Base-by-base conservation (phyloP, 2,797 vertebrate species). In the Channa striata region DNA sequence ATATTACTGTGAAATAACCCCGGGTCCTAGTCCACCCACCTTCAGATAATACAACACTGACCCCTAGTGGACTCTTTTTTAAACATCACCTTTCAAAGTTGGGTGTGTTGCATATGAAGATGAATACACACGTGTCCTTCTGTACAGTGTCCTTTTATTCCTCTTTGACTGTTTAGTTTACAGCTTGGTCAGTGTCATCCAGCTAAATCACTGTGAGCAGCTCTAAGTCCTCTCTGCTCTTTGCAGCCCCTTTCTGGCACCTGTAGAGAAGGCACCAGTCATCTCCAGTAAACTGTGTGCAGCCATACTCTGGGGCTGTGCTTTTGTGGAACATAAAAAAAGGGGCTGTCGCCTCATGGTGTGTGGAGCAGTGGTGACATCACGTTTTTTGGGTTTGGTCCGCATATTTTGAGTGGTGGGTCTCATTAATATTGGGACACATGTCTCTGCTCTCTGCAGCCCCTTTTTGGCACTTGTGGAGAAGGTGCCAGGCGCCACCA, bases 191-290 rank as follows among this genome's bases (percentile, higher is more conserved):
- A 0, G 37, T 20, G 0, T 60, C 82, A 21, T 93, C 91, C 65
- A 88, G 64, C 69, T 94, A 89, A 30, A 80, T 90, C 44, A 77
- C 78, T 0, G 94, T 94, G 72, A 91, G 81, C 48, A 95, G 87
- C 80, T 76, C 74, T 81, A 96, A 87, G 11, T 14, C 68, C 74
- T 0, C 72, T 46, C 14, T 83, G 83, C 42, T 89, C 39, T 37
- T 48, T 56, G 50, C 91, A 83, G 68, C 33, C 72, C 42, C 40
- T 90, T 75, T 51, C 62, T 59, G 12, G 67, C 40, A 5, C 59
- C 37, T 51, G 56, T 87, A 7, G 65, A 83, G 16, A 86, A 65
- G 19, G 54, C 51, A 3, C 68, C 12, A 0, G 13, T 42, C 20
- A n/a, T 78, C 39, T 48, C 68, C n/a, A 30, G 56, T n/a, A 39